These are phyloP conservation scores for Microcaecilia unicolor DNA, from an alignment of 2,797 vertebrate genomes.

Conservation along the genomic window DNA sequence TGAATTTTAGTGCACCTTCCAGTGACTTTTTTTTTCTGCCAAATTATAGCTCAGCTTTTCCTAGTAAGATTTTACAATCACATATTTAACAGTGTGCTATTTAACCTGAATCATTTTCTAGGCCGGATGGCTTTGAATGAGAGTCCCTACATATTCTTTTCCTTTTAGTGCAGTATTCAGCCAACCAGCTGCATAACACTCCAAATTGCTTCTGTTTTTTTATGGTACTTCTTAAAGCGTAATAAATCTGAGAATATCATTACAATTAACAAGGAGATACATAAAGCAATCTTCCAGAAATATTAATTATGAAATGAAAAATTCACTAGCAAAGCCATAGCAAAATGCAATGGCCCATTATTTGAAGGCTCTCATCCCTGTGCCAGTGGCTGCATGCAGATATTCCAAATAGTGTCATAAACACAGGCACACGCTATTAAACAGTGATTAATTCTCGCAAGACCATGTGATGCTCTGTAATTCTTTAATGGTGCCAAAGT, in stretches of 20 bases:
- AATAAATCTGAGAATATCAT: neutral
- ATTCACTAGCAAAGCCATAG: slow-evolving; percentile 21
- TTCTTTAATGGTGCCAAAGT: slow-evolving; percentile 44
- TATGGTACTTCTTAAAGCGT: no score
- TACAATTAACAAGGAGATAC: neutral
- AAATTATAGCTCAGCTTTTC: no score
- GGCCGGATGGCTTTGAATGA: no score
- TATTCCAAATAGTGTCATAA: slow-evolving; percentile 47
- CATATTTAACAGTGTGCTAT: no score
- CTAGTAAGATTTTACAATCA: no score
- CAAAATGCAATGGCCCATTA: slow-evolving; percentile 36
- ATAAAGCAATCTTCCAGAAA: slow-evolving; percentile 11
- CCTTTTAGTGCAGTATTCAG: no score
- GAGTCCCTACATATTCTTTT: no score
- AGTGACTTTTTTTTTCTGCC: no score
- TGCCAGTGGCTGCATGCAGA: slow-evolving; percentile 29
- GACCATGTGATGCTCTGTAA: slow-evolving; percentile 30
- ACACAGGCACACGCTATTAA: slow-evolving; percentile 43
- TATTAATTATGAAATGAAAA: slow-evolving; percentile 41
- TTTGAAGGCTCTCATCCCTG: slow-evolving; percentile 13
- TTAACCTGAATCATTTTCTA: no score
- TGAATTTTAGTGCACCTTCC: no score
- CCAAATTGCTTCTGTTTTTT: neutral
- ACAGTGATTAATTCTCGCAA: slow-evolving; percentile 53
- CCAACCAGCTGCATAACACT: neutral